Evolutionary conservation across 2,797 vertebrate genomes (phyloP).

Genomic region (Remorina albescens): DNA sequence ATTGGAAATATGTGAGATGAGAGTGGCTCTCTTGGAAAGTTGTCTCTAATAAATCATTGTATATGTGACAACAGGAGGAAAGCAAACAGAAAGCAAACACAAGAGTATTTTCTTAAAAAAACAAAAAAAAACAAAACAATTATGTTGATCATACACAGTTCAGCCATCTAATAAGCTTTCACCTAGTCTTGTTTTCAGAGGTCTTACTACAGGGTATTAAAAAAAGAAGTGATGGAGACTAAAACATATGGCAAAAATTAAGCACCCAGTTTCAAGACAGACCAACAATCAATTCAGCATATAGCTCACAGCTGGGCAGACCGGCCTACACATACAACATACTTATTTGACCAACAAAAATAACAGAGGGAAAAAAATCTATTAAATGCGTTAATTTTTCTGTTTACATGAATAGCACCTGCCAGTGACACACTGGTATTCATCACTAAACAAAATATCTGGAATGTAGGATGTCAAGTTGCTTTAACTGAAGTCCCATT

Average conservation of each 20-base stretch:
- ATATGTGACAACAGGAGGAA: too few species aligned
- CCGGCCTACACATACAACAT: slow-evolving; percentile 2
- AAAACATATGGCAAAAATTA: slow-evolving; percentile 42
- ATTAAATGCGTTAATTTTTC: neutral
- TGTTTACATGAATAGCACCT: slow-evolving; percentile 20
- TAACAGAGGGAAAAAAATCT: neutral
- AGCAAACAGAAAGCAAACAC: too few species aligned
- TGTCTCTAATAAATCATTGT: too few species aligned
- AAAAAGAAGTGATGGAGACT: slow-evolving; percentile 27
- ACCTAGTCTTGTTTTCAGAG: slow-evolving; percentile 1
- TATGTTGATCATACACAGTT: too few species aligned
- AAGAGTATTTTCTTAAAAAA: too few species aligned
- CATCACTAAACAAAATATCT: slow-evolving; percentile 9
- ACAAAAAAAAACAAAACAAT: too few species aligned
- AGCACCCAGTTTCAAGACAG: slow-evolving; percentile 33
- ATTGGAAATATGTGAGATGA: too few species aligned
- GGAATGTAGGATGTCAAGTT: neutral
- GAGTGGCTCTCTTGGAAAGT: too few species aligned
- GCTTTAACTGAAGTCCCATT: neutral
- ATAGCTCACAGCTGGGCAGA: slow-evolving; percentile 25
- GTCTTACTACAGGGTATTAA: slow-evolving; percentile 9
- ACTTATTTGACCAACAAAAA: slow-evolving; percentile 16
- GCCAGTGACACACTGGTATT: slow-evolving; percentile 17
- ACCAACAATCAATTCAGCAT: slow-evolving; percentile 30
- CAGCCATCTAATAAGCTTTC: too few species aligned